These are phyloP conservation scores for Sciurus niger DNA, from an alignment of 2,113 vertebrate genomes.

Conservation along the genomic window DNA sequence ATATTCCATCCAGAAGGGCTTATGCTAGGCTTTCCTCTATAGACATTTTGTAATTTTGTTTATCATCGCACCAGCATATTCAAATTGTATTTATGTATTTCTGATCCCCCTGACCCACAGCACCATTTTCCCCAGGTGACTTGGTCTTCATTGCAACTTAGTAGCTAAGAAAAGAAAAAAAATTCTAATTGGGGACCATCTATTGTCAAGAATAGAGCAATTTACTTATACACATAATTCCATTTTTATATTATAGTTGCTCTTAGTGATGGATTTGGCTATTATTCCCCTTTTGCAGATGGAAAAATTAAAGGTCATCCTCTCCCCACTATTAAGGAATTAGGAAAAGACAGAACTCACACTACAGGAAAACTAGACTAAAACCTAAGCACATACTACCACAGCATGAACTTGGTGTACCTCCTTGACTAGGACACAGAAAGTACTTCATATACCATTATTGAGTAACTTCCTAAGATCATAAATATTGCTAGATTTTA, in stretches of 20 bases:
- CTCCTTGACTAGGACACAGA: accelerated
- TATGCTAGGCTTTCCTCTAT: not conserved
- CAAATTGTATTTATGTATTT: not conserved
- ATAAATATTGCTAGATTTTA: not conserved
- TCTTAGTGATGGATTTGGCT: not conserved
- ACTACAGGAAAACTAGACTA: not conserved
- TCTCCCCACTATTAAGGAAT: not conserved
- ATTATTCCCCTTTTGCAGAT: not conserved
- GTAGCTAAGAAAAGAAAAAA: not conserved
- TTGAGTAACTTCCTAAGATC: not conserved
- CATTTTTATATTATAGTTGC: not conserved
- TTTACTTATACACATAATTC: not conserved
- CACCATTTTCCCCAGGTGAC: not conserved
- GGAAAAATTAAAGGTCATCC: not conserved
- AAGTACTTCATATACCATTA: accelerated
- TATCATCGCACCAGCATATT: not conserved
- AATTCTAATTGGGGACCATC: not conserved
- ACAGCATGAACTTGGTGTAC: not conserved
- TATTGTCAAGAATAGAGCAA: not conserved
- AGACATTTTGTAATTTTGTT: not conserved
- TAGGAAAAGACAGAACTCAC: not conserved
- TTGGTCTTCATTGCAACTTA: not conserved
- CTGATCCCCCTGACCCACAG: too few relatives aligned
- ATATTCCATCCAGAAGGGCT: not conserved
- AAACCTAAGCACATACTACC: not conserved